Conservation (phyloP, 2,888 invertebrate species). For the Drosophila barbarae region DNA sequence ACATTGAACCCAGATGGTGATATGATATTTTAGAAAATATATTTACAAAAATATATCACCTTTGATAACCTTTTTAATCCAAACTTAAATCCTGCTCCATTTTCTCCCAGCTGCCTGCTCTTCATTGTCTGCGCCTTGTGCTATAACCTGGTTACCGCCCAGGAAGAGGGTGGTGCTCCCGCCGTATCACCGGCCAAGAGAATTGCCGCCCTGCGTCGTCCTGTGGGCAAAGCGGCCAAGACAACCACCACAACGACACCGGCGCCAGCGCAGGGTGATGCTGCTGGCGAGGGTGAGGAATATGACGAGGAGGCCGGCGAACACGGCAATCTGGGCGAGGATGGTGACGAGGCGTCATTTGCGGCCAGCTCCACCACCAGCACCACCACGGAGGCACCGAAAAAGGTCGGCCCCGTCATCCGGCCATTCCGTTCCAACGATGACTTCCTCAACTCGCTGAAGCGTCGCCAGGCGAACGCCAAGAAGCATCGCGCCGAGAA, state of each 20-base stretch:
- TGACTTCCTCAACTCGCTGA: constrained; percentile 86
- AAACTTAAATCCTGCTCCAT: not conserved
- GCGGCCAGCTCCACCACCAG: constrained; percentile 80
- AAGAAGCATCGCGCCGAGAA: constrained; percentile 82
- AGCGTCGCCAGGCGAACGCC: constrained; percentile 86
- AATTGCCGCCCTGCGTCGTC: constrained; percentile 71
- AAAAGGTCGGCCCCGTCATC: constrained; percentile 84
- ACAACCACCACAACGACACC: constrained; percentile 76
- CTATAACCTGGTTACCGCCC: constrained; percentile 64
- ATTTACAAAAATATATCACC: too few species aligned
- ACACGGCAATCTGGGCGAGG: constrained; percentile 77
- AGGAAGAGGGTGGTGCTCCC: constrained; percentile 61
- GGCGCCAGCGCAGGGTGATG: constrained; percentile 62
- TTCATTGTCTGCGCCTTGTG: constrained; percentile 69
- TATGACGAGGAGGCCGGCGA: constrained; percentile 77
- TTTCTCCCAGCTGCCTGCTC: constrained; percentile 62
- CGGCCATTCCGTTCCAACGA: constrained; percentile 90
- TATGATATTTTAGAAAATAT: too few species aligned
- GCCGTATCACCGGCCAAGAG: constrained; percentile 64
- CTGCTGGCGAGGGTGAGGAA: constrained; percentile 79
- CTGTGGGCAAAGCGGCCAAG: constrained; percentile 71
- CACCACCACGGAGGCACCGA: constrained; percentile 85
- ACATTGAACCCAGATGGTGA: not conserved
- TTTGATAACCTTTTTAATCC: too few species aligned
- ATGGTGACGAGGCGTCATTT: constrained; percentile 81